These are phyloP conservation scores for Neopelma chrysocephalum DNA, from an alignment of 2,797 vertebrate species.

Conservation along the genomic window DNA sequence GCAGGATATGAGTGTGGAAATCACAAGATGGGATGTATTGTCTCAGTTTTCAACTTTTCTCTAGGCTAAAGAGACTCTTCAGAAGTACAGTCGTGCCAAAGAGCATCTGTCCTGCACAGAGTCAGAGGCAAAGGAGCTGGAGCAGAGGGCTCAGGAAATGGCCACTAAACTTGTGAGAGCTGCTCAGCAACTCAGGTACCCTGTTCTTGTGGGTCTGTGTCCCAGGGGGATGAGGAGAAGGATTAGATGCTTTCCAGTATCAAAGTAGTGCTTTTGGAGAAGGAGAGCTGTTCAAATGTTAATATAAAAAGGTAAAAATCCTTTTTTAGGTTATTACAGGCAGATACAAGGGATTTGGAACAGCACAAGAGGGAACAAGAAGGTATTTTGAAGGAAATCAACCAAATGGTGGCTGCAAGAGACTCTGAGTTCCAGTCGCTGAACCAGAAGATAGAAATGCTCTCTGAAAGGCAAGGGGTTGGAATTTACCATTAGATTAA, in stretches of 20 bases:
- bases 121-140: slow-evolving; percentile 80
- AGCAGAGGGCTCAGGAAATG: slow-evolving; percentile 76
- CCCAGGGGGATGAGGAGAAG: neutral
- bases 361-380: slow-evolving; percentile 76
- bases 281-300: neutral
- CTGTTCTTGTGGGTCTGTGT: neutral
- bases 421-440: slow-evolving; percentile 79
- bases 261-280: neutral
- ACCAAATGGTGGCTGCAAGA: slow-evolving; percentile 73
- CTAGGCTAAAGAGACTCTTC: slow-evolving; percentile 77
- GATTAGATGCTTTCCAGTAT: neutral
- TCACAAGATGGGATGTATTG: neutral
- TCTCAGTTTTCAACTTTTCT: slow-evolving; percentile 13
- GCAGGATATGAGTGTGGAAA: neutral
- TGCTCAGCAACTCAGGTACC: slow-evolving; percentile 81
- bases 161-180: slow-evolving; percentile 77
- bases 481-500: neutral
- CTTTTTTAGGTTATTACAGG: slow-evolving; percentile 76
- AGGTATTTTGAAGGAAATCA: slow-evolving; percentile 76
- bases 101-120: slow-evolving; percentile 69
- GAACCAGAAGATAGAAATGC: slow-evolving; percentile 73
- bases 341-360: slow-evolving; percentile 73
- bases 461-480: slow-evolving; percentile 71
- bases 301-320: neutral
- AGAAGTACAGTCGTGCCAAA: slow-evolving; percentile 74